Conservation (phyloP, 1,140 invertebrate species). For the Megathymus violae region DNA sequence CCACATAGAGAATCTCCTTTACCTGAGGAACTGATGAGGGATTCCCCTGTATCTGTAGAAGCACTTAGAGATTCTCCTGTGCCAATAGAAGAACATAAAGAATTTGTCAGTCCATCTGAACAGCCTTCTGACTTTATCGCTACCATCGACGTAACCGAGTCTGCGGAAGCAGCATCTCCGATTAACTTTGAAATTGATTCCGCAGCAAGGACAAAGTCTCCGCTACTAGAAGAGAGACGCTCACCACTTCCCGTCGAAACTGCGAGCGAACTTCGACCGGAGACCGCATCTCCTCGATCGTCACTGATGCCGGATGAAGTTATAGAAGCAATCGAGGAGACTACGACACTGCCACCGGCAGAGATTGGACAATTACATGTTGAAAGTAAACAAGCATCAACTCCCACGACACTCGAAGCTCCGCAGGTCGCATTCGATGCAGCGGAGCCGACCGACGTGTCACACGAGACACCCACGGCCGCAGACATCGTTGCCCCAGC, state of each 20-base stretch:
- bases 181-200: slow-evolving; percentile 28
- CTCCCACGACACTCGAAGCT: slow-evolving; percentile 35
- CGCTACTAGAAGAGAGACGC: slow-evolving; percentile 11
- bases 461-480: slow-evolving; percentile 3
- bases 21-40: slow-evolving; percentile 22
- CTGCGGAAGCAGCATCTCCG: neutral
- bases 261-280: slow-evolving; percentile 20
- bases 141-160: neutral
- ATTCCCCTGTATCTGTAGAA: slow-evolving; percentile 33
- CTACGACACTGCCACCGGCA: neutral
- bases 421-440: slow-evolving; percentile 16
- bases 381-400: slow-evolving; percentile 23
- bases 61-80: slow-evolving; percentile 46
- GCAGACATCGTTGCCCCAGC: slow-evolving; percentile 48
- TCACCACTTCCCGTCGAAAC: slow-evolving; percentile 26
- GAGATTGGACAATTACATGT: slow-evolving; percentile 11
- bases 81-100: slow-evolving; percentile 34
- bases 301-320: slow-evolving; percentile 12
- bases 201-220: slow-evolving; percentile 26
- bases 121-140: slow-evolving; percentile 4
- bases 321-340: slow-evolving; percentile 9
- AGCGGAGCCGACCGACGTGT: slow-evolving; percentile 17
- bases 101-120: neutral
- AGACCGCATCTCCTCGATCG: slow-evolving; percentile 16
- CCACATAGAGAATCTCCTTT: slow-evolving; percentile 32